Evolutionary conservation across 2,113 vertebrate genomes (phyloP).

Genomic region (Dendrocopos noguchii): DNA sequence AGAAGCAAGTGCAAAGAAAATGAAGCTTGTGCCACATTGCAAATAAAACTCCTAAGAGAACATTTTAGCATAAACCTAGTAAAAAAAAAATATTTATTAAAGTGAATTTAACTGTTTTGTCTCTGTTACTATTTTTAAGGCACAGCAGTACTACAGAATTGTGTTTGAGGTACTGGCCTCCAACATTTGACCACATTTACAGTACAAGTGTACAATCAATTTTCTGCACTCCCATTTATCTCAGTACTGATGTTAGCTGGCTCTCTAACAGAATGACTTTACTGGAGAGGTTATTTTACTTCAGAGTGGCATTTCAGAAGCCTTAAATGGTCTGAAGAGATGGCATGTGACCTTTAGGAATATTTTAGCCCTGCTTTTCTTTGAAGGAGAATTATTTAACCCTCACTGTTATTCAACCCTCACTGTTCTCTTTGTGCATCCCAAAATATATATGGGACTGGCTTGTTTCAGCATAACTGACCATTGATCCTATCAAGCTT

Average conservation of each 20-base stretch:
- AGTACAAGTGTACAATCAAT: constrained; percentile 81
- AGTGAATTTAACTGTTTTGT: constrained; percentile 52
- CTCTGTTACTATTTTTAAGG: constrained; percentile 55
- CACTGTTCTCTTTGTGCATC: background rate
- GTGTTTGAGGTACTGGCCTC: constrained; percentile 70
- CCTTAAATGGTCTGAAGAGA: constrained; percentile 77
- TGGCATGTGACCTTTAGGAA: constrained; percentile 78
- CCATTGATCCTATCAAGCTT: background rate
- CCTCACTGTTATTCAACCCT: background rate
- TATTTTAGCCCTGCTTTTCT: constrained; percentile 71
- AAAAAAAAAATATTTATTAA: constrained; percentile 29
- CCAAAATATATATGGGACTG: background rate
- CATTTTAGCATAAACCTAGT: constrained; percentile 13
- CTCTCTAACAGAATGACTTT: constrained; percentile 77
- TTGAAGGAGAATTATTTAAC: constrained; percentile 68
- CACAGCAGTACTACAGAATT: constrained; percentile 19
- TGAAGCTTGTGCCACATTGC: background rate
- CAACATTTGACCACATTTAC: constrained; percentile 79
- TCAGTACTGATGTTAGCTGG: constrained; percentile 75
- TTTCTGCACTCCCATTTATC: constrained; percentile 80
- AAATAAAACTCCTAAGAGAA: constrained; percentile 38
- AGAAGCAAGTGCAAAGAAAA: constrained; percentile 12
- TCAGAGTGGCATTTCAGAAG: constrained; percentile 78
- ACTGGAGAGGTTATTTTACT: constrained; percentile 80
- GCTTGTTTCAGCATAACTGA: background rate